A percentile compares a stretch with the other conserved stretches of the same genome.
Evolutionary conservation across 2,113 vertebrate genomes (phyloP).

Genomic region (Hydrolagus affinis): DNA sequence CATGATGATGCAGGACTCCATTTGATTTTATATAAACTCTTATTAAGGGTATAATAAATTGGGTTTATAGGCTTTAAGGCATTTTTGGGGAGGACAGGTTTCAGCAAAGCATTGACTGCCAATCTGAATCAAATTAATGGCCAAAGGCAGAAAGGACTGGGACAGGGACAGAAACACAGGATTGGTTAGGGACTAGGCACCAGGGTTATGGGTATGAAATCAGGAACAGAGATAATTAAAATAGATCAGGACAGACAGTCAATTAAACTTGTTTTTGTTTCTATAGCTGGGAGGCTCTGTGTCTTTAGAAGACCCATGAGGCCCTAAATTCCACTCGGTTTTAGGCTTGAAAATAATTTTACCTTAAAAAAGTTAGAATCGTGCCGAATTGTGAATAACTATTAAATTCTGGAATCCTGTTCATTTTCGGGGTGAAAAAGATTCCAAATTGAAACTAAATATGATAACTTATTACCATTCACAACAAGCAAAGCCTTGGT

Average conservation of each 20-base stretch:
- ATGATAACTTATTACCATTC: background rate
- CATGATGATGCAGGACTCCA: background rate
- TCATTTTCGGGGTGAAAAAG: background rate
- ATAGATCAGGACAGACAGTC: background rate
- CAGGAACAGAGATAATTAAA: background rate
- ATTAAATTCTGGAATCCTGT: too few relatives aligned
- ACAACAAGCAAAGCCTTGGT: background rate
- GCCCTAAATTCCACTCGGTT: too few relatives aligned
- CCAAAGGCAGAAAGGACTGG: background rate
- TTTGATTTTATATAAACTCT: background rate
- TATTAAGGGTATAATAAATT: background rate
- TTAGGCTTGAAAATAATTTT: too few relatives aligned
- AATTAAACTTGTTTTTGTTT: background rate
- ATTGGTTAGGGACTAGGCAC: background rate
- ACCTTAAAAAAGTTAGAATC: too few relatives aligned
- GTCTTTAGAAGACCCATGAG: too few relatives aligned
- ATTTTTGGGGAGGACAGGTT: background rate
- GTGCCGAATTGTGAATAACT: too few relatives aligned
- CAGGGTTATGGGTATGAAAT: background rate
- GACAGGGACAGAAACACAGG: background rate
- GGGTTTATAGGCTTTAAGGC: background rate
- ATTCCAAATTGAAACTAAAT: background rate
- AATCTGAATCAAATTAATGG: background rate
- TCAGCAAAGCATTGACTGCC: slow-evolving; percentile 3
- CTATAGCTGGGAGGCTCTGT: background rate